phyloP scores from a whole-genome alignment of 2,113 vertebrate genomes.

The Tretioscincus oriximinensis region DNA sequence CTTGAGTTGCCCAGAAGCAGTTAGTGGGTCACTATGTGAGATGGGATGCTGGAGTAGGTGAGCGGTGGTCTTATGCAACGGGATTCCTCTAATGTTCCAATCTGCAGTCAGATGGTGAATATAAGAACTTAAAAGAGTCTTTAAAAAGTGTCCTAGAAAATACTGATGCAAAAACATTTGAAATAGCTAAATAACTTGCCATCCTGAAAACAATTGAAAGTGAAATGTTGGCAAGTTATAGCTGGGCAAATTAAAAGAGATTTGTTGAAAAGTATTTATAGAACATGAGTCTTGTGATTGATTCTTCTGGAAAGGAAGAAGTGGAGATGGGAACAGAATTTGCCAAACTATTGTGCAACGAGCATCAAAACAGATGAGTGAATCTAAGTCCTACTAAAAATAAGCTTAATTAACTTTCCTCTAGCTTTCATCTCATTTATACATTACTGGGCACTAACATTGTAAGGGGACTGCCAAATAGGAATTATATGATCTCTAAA shows the following conservation, averaged over 20 bases:
- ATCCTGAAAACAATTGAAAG: not conserved
- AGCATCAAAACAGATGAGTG: constrained; percentile 8
- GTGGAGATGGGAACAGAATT: not conserved
- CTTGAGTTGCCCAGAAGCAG: too few relatives aligned
- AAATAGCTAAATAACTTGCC: not conserved
- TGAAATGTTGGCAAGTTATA: not conserved
- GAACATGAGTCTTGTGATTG: not conserved
- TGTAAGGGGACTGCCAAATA: not conserved
- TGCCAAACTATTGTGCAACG: constrained; percentile 7
- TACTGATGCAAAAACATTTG: not conserved
- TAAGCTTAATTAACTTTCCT: not conserved
- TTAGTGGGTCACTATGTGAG: too few relatives aligned
- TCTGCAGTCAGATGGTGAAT: too few relatives aligned
- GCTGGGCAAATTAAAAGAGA: constrained; percentile 24
- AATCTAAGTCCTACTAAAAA: not conserved
- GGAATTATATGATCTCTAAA: not conserved
- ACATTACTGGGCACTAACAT: not conserved
- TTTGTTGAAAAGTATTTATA: constrained; percentile 16
- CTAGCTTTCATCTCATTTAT: not conserved
- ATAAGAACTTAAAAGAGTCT: too few relatives aligned
- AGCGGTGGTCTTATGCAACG: too few relatives aligned
- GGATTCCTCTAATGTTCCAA: too few relatives aligned
- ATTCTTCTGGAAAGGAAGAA: not conserved
- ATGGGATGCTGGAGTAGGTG: too few relatives aligned
- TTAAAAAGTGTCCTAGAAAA: not conserved